Evolutionary conservation across 2,888 invertebrate genomes (phyloP).

Genomic region (Ashinkailepas kermadecensis): DNA sequence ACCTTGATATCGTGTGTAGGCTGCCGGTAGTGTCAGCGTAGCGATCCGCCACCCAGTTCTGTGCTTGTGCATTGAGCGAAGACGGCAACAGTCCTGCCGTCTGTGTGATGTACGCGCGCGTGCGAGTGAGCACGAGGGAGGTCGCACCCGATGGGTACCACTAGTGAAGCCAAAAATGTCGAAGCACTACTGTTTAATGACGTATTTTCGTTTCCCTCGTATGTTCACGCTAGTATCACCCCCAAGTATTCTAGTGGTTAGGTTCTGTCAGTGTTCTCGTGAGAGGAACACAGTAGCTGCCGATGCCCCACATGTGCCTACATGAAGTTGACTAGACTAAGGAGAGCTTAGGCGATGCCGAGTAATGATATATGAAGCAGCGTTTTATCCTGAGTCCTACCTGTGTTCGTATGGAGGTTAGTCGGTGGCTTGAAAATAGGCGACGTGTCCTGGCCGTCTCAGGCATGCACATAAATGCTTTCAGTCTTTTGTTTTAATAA

Average conservation of each 20-base stretch:
- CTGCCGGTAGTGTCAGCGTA: too few relatives aligned
- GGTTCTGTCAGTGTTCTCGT: neutral
- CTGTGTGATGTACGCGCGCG: too few relatives aligned
- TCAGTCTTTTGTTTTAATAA: constrained; percentile 20
- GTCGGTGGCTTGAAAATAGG: neutral
- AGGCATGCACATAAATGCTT: neutral
- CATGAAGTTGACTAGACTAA: neutral
- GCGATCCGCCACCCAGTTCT: too few relatives aligned
- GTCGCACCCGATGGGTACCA: neutral
- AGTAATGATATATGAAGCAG: neutral
- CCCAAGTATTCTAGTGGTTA: neutral
- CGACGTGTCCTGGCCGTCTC: neutral
- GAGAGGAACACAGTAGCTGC: too few relatives aligned
- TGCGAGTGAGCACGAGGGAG: too few relatives aligned
- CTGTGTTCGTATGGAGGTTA: neutral
- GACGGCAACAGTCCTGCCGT: too few relatives aligned
- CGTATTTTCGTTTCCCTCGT: neutral
- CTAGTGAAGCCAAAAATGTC: neutral
- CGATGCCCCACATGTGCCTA: neutral
- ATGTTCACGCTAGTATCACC: neutral
- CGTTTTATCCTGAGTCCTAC: neutral
- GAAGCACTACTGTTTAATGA: neutral
- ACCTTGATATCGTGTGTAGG: too few relatives aligned
- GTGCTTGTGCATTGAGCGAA: too few relatives aligned
- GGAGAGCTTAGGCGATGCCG: too few relatives aligned